Evolutionary conservation across 92 coral and sea anemone genomes (phyloP).

Genomic region (Actinostola sp.): DNA sequence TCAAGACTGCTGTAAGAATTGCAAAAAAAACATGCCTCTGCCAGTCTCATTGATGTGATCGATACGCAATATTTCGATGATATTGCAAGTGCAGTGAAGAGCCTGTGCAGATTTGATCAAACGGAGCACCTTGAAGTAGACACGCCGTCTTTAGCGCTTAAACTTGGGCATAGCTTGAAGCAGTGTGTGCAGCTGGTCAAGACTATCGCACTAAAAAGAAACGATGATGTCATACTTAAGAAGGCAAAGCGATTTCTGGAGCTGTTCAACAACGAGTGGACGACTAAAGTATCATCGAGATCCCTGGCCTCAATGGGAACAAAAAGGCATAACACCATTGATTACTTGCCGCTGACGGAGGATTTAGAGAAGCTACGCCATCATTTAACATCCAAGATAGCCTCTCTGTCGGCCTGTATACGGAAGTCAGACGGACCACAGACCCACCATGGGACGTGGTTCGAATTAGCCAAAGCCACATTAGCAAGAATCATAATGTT

Average conservation of each 20-base stretch:
- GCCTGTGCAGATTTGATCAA: slow-evolving; percentile 1
- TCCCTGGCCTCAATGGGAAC: slow-evolving; percentile 35
- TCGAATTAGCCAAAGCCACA: slow-evolving; percentile 33
- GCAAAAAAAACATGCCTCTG: background rate
- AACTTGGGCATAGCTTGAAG: slow-evolving; percentile 43
- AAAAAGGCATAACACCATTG: slow-evolving; percentile 34
- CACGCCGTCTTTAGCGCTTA: slow-evolving; percentile 32
- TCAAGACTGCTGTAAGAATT: background rate
- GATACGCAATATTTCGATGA: slow-evolving; percentile 25
- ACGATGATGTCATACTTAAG: slow-evolving; percentile 4
- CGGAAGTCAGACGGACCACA: too few species aligned
- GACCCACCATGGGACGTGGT: slow-evolving; percentile 35
- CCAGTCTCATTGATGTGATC: background rate
- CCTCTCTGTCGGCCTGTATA: background rate
- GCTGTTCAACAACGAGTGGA: slow-evolving; percentile 47
- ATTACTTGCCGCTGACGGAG: slow-evolving; percentile 25
- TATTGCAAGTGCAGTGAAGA: slow-evolving; percentile 7
- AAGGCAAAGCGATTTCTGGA: slow-evolving; percentile 14
- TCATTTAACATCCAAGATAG: slow-evolving; percentile 10
- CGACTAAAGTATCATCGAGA: slow-evolving; percentile 24
- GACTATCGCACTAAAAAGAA: slow-evolving; percentile 16
- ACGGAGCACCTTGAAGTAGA: background rate
- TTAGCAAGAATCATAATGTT: slow-evolving; percentile 45
- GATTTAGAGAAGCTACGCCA: slow-evolving; percentile 10
- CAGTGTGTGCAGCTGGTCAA: slow-evolving; percentile 27